Conservation (phyloP, 2,888 invertebrate genomes). For the Therioaphis trifolii region DNA sequence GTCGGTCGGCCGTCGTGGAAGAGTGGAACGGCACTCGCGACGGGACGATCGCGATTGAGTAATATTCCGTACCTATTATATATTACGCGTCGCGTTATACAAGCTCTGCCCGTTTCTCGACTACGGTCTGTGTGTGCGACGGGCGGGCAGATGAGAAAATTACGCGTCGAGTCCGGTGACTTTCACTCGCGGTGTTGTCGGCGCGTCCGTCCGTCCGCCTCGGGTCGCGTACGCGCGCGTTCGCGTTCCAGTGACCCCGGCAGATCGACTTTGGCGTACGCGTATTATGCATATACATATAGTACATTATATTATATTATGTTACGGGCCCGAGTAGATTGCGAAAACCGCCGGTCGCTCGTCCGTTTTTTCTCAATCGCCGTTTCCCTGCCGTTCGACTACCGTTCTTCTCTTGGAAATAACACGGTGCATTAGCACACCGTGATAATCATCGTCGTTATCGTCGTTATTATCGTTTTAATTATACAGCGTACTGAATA, state of each 20-base stretch:
- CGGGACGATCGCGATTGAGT: neutral
- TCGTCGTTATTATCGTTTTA: too few relatives aligned
- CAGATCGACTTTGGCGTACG: too few relatives aligned
- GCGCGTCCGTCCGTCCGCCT: neutral
- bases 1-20: too few relatives aligned
- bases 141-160: too few relatives aligned
- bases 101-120: conserved; percentile 22
- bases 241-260: conserved; percentile 39
- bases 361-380: neutral
- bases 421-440: neutral
- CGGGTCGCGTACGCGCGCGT: neutral
- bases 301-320: too few relatives aligned
- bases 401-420: neutral
- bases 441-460: too few relatives aligned
- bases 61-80: too few relatives aligned
- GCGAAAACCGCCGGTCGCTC: conserved; percentile 16
- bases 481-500: too few relatives aligned
- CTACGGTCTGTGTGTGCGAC: too few relatives aligned
- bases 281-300: neutral
- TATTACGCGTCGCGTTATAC: neutral
- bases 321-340: neutral
- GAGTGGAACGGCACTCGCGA: neutral
- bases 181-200: neutral
- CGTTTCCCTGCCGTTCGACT: neutral
- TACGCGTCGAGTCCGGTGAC: too few relatives aligned